Evolutionary conservation across 2,888 invertebrate species (phyloP).

Genomic region (Metellina segmentata): DNA sequence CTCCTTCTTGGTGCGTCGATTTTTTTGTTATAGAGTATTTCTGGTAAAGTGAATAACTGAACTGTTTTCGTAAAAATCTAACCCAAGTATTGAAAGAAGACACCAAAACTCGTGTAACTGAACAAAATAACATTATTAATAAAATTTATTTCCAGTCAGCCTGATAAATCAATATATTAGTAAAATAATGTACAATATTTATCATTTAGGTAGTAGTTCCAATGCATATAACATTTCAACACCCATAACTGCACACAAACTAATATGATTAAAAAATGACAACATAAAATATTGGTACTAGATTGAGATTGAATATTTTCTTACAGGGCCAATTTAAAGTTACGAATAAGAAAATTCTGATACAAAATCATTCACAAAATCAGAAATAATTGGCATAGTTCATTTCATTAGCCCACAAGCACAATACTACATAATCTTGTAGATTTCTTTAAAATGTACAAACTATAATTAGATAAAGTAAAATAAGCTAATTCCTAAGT

Average conservation of each 20-base stretch:
- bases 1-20: too few relatives aligned
- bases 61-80: too few relatives aligned
- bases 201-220: conserved; percentile 42
- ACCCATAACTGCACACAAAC: too few relatives aligned
- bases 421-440: too few relatives aligned
- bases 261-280: background rate
- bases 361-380: background rate
- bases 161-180: conserved; percentile 68
- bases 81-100: too few relatives aligned
- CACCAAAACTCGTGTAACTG: background rate
- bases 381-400: too few relatives aligned
- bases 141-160: conserved; percentile 69
- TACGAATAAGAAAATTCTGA: background rate
- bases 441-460: too few relatives aligned
- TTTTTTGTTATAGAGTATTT: too few relatives aligned
- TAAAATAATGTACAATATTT: conserved; percentile 69
- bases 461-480: too few relatives aligned
- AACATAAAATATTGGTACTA: background rate
- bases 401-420: too few relatives aligned
- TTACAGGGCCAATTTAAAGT: background rate
- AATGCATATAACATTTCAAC: conserved; percentile 36
- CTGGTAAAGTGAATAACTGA: too few relatives aligned
- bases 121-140: conserved; percentile 52
- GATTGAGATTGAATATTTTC: background rate
- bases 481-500: too few relatives aligned